Conservation (phyloP, 1,140 invertebrate genomes). For the Teleopsis dalmanni region DNA sequence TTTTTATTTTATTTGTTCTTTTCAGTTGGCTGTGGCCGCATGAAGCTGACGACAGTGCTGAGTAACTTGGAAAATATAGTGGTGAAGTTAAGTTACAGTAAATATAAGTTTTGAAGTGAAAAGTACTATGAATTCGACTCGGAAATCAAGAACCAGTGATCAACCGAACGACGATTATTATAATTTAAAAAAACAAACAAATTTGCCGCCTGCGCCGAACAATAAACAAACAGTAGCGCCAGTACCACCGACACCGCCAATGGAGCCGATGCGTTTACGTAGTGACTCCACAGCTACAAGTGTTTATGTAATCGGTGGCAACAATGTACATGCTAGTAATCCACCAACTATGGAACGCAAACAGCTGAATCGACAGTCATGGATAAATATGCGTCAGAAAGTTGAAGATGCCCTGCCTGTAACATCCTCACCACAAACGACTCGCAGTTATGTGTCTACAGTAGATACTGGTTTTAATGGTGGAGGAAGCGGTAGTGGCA, state of each 20-base stretch:
- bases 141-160: constrained; percentile 25
- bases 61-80: too few relatives aligned
- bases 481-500: not conserved
- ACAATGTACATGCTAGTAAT: constrained; percentile 2
- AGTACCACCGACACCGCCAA: constrained; percentile 26
- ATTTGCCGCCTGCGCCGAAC: constrained; percentile 15
- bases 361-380: constrained; percentile 36
- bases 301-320: constrained; percentile 34
- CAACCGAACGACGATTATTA: constrained; percentile 33
- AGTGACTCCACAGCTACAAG: constrained; percentile 23
- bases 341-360: constrained; percentile 29
- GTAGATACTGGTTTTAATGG: constrained; percentile 16
- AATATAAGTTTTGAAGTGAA: not conserved
- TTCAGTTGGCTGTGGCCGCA: too few relatives aligned
- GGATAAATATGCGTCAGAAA: constrained; percentile 37
- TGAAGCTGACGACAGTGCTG: too few relatives aligned
- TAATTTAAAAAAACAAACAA: not conserved
- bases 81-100: too few relatives aligned
- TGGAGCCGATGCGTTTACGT: constrained; percentile 25
- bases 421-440: constrained; percentile 39
- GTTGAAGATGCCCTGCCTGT: constrained; percentile 17
- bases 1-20: too few relatives aligned
- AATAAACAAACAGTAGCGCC: constrained; percentile 22
- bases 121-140: constrained; percentile 23
- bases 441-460: constrained; percentile 38